Evolutionary conservation across 2,797 vertebrate species (phyloP).

Genomic region (Fundulus diaphanus): DNA sequence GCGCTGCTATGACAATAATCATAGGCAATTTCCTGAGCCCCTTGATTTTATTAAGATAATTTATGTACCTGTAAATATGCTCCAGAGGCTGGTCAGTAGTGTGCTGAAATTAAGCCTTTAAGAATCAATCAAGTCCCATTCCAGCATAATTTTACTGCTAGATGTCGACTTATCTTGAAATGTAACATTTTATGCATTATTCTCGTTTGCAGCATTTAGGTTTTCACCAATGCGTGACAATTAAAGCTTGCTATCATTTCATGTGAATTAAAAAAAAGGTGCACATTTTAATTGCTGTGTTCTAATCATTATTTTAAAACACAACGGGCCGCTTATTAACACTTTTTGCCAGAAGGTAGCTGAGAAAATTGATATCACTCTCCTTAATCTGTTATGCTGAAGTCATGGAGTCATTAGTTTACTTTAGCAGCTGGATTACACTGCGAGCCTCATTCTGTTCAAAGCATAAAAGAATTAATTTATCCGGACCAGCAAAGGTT

Average conservation of each 20-base stretch:
- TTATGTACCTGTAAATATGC: constrained; percentile 26
- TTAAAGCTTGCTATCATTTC: not conserved
- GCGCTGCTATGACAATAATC: constrained; percentile 3
- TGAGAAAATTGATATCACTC: constrained; percentile 8
- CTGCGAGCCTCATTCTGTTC: not conserved
- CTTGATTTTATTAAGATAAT: not conserved
- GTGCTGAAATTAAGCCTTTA: constrained; percentile 47
- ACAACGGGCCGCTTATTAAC: not conserved
- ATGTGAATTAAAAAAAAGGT: not conserved
- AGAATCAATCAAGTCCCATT: constrained; percentile 40
- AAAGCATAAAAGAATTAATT: not conserved
- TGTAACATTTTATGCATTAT: not conserved
- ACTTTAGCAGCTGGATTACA: constrained; percentile 4
- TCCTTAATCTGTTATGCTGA: not conserved
- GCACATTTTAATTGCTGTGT: not conserved
- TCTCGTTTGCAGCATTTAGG: constrained; percentile 2
- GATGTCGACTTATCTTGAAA: constrained; percentile 9
- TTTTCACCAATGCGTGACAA: not conserved
- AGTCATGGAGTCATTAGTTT: not conserved
- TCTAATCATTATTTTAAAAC: constrained; percentile 3
- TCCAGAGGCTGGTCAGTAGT: constrained; percentile 30
- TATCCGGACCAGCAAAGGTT: constrained; percentile 11
- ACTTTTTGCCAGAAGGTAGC: not conserved
- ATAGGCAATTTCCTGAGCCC: constrained; percentile 1
- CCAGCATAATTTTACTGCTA: constrained; percentile 31